Evolutionary conservation across 2,888 invertebrate genomes (phyloP).

Genomic region (Drosophila subsilvestris): DNA sequence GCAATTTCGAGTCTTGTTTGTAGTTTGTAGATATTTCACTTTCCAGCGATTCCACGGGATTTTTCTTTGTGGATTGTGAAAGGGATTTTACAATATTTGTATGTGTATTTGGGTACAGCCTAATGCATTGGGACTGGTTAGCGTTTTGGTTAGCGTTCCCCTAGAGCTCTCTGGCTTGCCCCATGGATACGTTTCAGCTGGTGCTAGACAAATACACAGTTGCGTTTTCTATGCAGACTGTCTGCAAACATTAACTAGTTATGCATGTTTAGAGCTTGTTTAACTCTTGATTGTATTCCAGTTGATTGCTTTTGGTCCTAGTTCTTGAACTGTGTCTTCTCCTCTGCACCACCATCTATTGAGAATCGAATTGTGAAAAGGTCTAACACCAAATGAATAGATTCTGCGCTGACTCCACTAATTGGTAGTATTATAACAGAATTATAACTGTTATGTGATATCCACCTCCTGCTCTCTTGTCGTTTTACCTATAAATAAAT

Average conservation of each 20-base stretch:
- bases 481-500: too few species aligned
- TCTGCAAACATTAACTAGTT: not conserved
- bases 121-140: not conserved
- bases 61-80: not conserved
- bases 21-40: constrained; percentile 32
- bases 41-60: not conserved
- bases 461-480: too few species aligned
- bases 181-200: constrained; percentile 24
- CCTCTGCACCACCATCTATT: not conserved
- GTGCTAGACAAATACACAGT: constrained; percentile 3
- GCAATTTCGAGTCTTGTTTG: constrained; percentile 24
- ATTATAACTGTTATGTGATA: too few species aligned
- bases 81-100: constrained; percentile 1
- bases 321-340: not conserved
- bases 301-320: not conserved
- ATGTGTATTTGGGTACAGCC: too few species aligned
- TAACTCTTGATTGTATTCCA: not conserved
- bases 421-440: too few species aligned
- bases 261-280: not conserved
- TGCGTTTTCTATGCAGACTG: constrained; percentile 21
- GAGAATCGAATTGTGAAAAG: not conserved
- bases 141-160: not conserved
- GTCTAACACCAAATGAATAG: too few species aligned
- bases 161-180: not conserved
- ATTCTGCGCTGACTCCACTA: too few species aligned